Base-by-base conservation (phyloP, 2,888 invertebrate genomes). In the Pseudolycoriella hygida region DNA sequence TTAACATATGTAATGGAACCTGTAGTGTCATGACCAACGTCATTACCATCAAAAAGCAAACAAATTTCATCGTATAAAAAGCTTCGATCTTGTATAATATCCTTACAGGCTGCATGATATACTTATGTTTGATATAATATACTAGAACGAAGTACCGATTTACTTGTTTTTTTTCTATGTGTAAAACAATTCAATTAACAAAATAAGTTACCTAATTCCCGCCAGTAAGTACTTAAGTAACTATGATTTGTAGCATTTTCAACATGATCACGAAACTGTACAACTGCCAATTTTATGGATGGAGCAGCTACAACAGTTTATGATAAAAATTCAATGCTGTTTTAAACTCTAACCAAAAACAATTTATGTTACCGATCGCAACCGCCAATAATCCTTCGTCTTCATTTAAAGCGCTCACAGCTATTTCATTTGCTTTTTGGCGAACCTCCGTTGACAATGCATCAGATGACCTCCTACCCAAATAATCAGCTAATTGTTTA, bases 341-440 rank as follows among this genome's bases (percentile, higher is more conserved):
- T 6, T 4, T 8, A 25, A 8, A 25, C n/a, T n/a, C n/a, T n/a
- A n/a, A n/a, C n/a, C n/a, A 25, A 4, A 25, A 25, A 6, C 8
- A 25, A 25, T 4, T 25, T 6, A 25, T 6, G 8, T 25, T 25
- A 25, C 25, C 25, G 25, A 25, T 58, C 39, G 65, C 66, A 53
- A 66, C 61, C 15, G 65, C 66, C 54, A 66, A 50, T 39, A 66
- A 55, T 51, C 60, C 61, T 48, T 64, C 66, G 53, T 66, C 66
- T 53, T 64, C 59, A 46, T 56, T 57, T 43, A 66, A 55, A 46
- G 66, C 65, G 50, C 59, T 56, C 49, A 55, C 61, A 50, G 66
- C 65, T 47, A 66, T 60, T 47, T 48, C 51, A 52, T 64, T 64
- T 32, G 66, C 66, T 41, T 59, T 58, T 39, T 57, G 57, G 44